Conservation (phyloP, 2,797 vertebrate species). For the Onychomys torridus region DNA sequence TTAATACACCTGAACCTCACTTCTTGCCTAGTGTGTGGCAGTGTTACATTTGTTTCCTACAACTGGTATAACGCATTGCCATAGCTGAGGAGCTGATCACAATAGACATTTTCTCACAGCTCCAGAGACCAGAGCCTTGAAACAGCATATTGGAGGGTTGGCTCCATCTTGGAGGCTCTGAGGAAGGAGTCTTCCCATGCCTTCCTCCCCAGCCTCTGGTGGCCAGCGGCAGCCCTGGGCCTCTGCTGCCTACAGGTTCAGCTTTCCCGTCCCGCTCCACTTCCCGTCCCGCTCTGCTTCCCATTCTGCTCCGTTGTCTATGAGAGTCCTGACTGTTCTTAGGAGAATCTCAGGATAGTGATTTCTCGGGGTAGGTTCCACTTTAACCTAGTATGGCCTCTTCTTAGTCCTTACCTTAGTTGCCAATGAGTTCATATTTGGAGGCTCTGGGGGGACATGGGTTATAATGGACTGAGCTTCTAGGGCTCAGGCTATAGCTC, state of each 20-base stretch:
- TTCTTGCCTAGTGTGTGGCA: neutral
- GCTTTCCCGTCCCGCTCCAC: neutral
- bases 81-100: neutral
- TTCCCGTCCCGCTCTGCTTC: neutral
- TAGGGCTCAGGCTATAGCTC: neutral
- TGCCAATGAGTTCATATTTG: neutral
- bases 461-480: neutral
- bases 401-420: neutral
- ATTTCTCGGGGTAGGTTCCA: neutral
- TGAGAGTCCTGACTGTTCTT: neutral
- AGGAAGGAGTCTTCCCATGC: neutral
- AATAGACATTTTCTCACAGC: neutral
- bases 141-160: neutral
- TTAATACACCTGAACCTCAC: neutral
- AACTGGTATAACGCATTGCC: neutral
- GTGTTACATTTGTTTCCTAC: neutral
- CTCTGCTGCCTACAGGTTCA: neutral
- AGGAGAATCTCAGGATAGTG: neutral
- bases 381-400: neutral
- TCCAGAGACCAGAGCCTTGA: neutral
- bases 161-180: neutral
- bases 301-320: neutral
- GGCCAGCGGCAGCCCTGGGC: neutral
- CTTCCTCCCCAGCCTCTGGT: neutral
- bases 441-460: neutral